Conservation (phyloP, 2,888 invertebrate species). For the Deilephila elpenor region DNA sequence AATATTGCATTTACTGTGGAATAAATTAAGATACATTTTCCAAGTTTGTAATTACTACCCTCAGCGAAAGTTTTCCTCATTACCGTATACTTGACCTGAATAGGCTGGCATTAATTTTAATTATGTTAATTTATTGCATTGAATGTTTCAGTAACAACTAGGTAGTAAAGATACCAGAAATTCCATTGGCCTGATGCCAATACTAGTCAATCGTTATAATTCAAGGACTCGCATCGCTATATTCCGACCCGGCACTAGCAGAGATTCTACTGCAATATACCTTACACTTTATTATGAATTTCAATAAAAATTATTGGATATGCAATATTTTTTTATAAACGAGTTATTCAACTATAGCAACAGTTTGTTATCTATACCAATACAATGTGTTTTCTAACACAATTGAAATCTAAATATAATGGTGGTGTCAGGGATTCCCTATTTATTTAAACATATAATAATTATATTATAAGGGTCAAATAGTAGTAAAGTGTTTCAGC, state of each 20-base stretch:
- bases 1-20: background rate
- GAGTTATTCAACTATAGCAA: background rate
- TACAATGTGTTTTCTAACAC: no score
- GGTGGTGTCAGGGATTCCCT: no score
- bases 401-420: no score
- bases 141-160: background rate
- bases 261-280: background rate
- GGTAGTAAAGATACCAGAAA: constrained; percentile 51
- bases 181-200: constrained; percentile 64
- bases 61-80: constrained; percentile 13
- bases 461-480: no score
- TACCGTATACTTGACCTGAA: constrained; percentile 22
- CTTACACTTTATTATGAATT: background rate
- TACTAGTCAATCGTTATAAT: constrained; percentile 57
- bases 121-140: background rate
- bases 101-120: constrained; percentile 15
- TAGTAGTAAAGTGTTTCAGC: no score
- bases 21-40: constrained; percentile 11
- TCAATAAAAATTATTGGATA: background rate
- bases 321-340: background rate
- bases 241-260: background rate
- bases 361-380: no score
- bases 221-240: constrained; percentile 51
- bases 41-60: background rate
- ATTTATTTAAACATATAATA: no score